Conservation (phyloP, 1,140 invertebrate genomes). For the Aphelenchoides fujianensis region DNA sequence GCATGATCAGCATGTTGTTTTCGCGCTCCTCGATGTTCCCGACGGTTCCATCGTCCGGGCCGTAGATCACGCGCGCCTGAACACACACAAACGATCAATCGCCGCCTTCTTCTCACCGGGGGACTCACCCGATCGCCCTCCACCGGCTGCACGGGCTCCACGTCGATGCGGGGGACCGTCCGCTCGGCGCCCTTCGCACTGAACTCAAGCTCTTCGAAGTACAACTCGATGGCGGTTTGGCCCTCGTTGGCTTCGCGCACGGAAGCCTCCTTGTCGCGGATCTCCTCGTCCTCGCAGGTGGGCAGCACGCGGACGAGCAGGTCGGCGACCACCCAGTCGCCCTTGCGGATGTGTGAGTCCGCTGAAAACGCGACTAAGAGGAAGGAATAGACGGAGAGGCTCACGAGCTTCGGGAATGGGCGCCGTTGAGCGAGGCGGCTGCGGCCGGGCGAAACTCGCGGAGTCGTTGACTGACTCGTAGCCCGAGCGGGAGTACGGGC, state of each 20-base stretch:
- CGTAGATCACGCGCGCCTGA: conserved; percentile 83
- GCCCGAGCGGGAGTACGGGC: not conserved
- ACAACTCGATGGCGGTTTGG: conserved; percentile 83
- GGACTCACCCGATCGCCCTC: conserved; percentile 69
- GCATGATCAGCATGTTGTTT: conserved; percentile 66
- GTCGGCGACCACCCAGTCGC: conserved; percentile 86
- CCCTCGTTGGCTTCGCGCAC: conserved; percentile 74
- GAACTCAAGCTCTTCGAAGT: conserved; percentile 77
- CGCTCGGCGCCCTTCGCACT: conserved; percentile 74
- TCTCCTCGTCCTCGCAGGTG: conserved; percentile 75
- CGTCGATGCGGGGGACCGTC: conserved; percentile 69
- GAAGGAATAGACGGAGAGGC: conserved; percentile 20
- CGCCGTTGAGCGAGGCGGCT: no score
- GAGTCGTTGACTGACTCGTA: conserved; percentile 7
- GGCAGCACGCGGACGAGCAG: conserved; percentile 80
- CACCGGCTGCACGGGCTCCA: conserved; percentile 82
- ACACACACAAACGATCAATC: conserved; percentile 34
- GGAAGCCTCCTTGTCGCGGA: conserved; percentile 80
- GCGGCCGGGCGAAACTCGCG: not conserved
- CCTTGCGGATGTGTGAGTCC: conserved; percentile 47
- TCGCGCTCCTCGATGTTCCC: conserved; percentile 81
- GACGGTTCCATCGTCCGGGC: conserved; percentile 82
- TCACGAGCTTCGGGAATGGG: conserved; percentile 6
- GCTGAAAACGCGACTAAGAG: conserved; percentile 42
- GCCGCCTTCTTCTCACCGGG: conserved; percentile 3